These are phyloP conservation scores for Ctenosaura bakeri DNA, from an alignment of 2,797 vertebrate species.

Conservation along the genomic window DNA sequence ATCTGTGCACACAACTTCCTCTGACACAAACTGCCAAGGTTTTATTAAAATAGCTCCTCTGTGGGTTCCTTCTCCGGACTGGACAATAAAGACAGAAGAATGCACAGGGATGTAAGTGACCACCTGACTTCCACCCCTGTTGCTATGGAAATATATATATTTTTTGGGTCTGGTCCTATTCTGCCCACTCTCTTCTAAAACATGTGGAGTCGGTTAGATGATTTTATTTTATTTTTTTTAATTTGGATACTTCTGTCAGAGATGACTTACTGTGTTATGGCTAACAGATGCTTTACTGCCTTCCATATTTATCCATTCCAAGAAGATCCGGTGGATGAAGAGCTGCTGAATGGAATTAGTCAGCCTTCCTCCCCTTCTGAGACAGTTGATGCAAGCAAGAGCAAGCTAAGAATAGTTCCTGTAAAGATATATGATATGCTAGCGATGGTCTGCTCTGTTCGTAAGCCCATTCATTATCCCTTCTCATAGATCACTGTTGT, in stretches of 20 bases:
- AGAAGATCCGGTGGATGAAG: slow-evolving; percentile 56
- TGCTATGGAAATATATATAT: background rate
- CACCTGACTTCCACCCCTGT: no score
- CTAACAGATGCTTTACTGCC: slow-evolving; percentile 14
- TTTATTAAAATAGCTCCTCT: background rate
- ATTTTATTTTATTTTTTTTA: background rate
- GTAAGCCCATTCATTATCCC: slow-evolving; percentile 24
- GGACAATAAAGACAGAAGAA: background rate
- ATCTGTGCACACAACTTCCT: background rate
- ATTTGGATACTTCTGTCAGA: slow-evolving; percentile 18
- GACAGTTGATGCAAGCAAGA: slow-evolving; percentile 50
- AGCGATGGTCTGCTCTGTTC: slow-evolving; percentile 32
- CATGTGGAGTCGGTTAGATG: slow-evolving; percentile 35
- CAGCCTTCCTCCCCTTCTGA: slow-evolving; percentile 54
- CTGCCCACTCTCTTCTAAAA: background rate
- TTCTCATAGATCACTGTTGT: background rate
- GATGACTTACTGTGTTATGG: slow-evolving; percentile 48
- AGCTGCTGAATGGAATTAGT: slow-evolving; percentile 62
- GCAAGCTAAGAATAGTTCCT: slow-evolving; percentile 48
- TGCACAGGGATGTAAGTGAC: background rate
- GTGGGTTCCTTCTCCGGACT: background rate
- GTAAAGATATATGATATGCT: slow-evolving; percentile 35
- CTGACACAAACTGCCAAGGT: background rate
- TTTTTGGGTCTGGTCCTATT: no score
- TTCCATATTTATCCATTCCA: slow-evolving; percentile 45